These are phyloP conservation scores for Cyclophora albipunctata DNA, from an alignment of 2,888 invertebrate genomes.

Conservation along the genomic window DNA sequence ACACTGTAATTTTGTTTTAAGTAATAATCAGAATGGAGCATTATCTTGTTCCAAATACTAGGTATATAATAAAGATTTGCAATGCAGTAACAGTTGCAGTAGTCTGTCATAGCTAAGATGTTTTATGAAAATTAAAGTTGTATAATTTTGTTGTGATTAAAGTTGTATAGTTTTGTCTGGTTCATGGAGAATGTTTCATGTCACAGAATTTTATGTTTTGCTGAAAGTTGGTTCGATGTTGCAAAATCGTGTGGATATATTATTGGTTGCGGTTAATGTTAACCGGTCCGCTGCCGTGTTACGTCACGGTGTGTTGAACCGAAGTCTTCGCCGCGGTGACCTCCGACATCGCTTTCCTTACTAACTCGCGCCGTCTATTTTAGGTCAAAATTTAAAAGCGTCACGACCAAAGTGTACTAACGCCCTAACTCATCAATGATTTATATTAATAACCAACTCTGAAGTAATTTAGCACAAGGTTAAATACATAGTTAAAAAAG, in stretches of 20 bases:
- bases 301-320: slow-evolving; percentile 54
- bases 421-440: slow-evolving; percentile 15
- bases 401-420: slow-evolving; percentile 16
- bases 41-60: slow-evolving; percentile 1
- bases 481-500: slow-evolving; percentile 29
- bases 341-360: slow-evolving; percentile 53
- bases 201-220: neutral
- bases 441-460: slow-evolving; percentile 18
- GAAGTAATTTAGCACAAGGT: slow-evolving; percentile 40
- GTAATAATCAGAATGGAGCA: slow-evolving; percentile 1
- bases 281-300: slow-evolving; percentile 41
- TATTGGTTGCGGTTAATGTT: slow-evolving; percentile 25
- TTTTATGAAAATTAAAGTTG: neutral
- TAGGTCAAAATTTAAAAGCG: slow-evolving; percentile 37
- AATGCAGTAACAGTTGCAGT: neutral
- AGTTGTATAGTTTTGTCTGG: too few species aligned
- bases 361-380: slow-evolving; percentile 29
- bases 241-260: slow-evolving; percentile 31
- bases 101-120: neutral
- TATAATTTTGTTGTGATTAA: neutral
- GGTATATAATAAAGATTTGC: slow-evolving; percentile 3
- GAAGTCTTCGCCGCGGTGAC: slow-evolving; percentile 41
- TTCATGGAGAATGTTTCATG: neutral
- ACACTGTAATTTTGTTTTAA: slow-evolving; percentile 4
- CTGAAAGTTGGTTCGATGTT: slow-evolving; percentile 17